Evolutionary conservation across 1,140 invertebrate species (phyloP), one percentile per base, ranked within the genome.

Genomic region (Listronotus bonariensis): DNA sequence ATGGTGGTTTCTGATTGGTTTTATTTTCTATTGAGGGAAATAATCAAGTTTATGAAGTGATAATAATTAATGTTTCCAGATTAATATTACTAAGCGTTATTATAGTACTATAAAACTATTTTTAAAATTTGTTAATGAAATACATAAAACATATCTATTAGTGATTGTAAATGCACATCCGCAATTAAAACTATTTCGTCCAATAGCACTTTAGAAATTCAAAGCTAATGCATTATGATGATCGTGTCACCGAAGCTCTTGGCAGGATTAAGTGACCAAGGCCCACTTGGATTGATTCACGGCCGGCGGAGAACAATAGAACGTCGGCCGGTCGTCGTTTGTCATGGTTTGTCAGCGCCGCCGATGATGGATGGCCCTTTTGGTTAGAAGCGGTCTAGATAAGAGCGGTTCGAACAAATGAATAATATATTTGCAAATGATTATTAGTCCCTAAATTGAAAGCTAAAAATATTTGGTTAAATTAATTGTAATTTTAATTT

Each of bases 231-330:
- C 9, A 26, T 15, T 53, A 53, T 9, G 51, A 36, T 5, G 48
- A 40, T 48, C 68, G 68, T 69, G 68, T 67, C 60, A 60, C 20
- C 38, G 60, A 46, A 57, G 61, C 45, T 34, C 45, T 61, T 15
- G 54, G 9, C 43, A 26, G 68, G 68, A 69, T 69, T 69, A 69
- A 48, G 53, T 69, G 68, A 69, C 68, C 68, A 69, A 49, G 55
- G 68, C 56, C 68, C 68, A 69, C 1, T 26, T 26, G 20, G 20
- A 65, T 46, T 55, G 61, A 63, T 63, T 63, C 59, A 45, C 40
- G 42, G 41, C 54, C 45, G 40, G 42, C 15, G 17, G 62, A 52
- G 62, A 65, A 65, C 62, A 65, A 65, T 57, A 43, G 62, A 54
- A 62, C 53, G 53, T 34, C 26, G 53, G 53, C 53, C 53, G 62